These are phyloP conservation scores for Cliona cf. orientalis DNA, from an alignment of 37 sponge, comb jelly and placozoan species.

Conservation along the genomic window DNA sequence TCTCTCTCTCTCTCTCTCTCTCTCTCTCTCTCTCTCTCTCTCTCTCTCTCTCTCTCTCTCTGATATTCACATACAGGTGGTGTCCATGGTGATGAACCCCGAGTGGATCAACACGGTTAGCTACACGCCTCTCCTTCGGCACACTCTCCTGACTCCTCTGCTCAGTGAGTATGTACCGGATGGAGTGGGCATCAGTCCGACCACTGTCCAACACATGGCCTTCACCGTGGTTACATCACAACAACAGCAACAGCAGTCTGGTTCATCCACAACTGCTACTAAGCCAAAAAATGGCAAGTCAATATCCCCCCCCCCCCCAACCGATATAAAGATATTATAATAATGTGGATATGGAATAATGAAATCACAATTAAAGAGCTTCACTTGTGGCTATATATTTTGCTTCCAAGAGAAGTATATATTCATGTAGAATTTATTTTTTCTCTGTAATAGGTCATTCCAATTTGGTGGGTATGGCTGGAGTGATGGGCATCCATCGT, in stretches of 20 bases:
- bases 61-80: constrained; percentile 33
- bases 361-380: too few species aligned
- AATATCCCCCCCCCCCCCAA: neutral
- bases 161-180: constrained; percentile 80
- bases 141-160: constrained; percentile 68
- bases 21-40: too few species aligned
- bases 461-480: constrained; percentile 1
- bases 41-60: neutral
- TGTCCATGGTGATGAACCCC: constrained; percentile 29
- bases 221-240: neutral
- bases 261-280: neutral
- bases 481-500: neutral
- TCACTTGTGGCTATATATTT: too few species aligned
- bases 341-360: too few species aligned
- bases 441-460: too few species aligned
- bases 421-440: too few species aligned
- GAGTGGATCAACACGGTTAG: constrained; percentile 74
- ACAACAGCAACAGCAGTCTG: neutral
- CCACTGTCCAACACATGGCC: constrained; percentile 15
- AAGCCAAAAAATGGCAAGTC: too few species aligned
- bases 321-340: neutral
- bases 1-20: too few species aligned
- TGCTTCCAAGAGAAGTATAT: too few species aligned
- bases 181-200: constrained; percentile 86
- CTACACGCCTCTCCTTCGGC: constrained; percentile 74